Evolutionary conservation across 1,140 invertebrate genomes (phyloP), one percentile per base, ranked within the genome.

Genomic region (Atopsyche davidsoni): DNA sequence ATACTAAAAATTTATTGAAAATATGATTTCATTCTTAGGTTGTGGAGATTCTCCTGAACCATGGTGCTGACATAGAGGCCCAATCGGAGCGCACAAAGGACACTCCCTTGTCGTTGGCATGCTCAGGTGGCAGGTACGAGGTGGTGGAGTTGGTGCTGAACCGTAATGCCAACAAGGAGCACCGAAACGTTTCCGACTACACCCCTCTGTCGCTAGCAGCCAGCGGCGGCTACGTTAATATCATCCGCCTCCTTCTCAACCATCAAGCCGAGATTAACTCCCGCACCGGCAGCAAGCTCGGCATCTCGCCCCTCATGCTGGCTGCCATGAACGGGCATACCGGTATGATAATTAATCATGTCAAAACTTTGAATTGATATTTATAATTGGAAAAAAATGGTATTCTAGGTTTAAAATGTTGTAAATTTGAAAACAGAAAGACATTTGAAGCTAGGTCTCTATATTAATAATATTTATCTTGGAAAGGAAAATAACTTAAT

Each of bases 261-360:
- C 82, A 87, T 63, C 79, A 85, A 70, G 96, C 96, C 34, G 97
- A 99, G 74, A 99, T 99, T 51, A 99, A 99, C 75, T 98, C 96
- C 3, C 83, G 94, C 57, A 97, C 93, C 35, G 93, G 93, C 22
- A 95, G 90, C 39, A 98, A 98, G 70, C 74, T 98, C 28, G 96
- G 96, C 38, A 99, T 99, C 60, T 98, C 96, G 1, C 97, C 97
- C 2, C 75, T 99, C 16, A 99, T 99, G 97, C 71, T 99, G 58
- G 96, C 97, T 16, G 94, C 97, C 4, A 99, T 99, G 96, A 99
- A 99, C 81, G 96, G 96, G 0, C 96, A 99, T 73, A 92, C 92
- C 14, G 31, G 55, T 53, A 19, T 78, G 74, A 75, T 63, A 59
- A 46, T 44, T 42, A 35, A 25, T 38, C 35, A 28, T 23, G 43